These are phyloP conservation scores for Callipepla californica DNA, from an alignment of 2,113 vertebrate species.

Conservation along the genomic window DNA sequence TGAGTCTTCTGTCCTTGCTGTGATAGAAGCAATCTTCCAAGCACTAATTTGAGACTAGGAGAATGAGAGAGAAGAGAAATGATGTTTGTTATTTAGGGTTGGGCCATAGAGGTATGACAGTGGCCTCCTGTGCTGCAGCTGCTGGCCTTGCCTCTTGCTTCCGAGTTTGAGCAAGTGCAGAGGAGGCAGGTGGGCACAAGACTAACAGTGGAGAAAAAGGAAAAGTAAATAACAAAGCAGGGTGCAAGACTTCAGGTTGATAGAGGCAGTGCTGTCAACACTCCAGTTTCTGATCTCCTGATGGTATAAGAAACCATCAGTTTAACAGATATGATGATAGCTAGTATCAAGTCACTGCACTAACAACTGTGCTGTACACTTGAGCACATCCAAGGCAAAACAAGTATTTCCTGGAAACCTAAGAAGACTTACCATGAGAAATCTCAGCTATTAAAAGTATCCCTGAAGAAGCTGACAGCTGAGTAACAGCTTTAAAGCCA, in stretches of 20 bases:
- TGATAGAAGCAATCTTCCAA: background rate
- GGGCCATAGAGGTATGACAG: rapidly evolving
- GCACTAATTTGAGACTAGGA: background rate
- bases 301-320: background rate
- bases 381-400: background rate
- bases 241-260: background rate
- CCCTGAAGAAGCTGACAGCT: background rate
- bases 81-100: background rate
- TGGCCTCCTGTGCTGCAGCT: background rate
- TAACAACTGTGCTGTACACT: rapidly evolving
- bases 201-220: background rate
- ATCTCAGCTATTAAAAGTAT: background rate
- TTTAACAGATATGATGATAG: background rate
- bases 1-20: background rate
- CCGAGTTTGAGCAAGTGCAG: background rate
- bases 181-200: background rate
- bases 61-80: background rate
- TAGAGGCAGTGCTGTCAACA: rapidly evolving
- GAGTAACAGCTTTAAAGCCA: background rate
- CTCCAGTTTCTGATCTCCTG: background rate
- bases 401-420: background rate
- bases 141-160: background rate
- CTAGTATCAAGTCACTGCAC: background rate
- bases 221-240: background rate
- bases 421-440: background rate